A percentile compares a stretch with the other conserved stretches of the same genome.
Evolutionary conservation across 2,113 vertebrate genomes (phyloP).

Genomic region (Lophius piscatorius): DNA sequence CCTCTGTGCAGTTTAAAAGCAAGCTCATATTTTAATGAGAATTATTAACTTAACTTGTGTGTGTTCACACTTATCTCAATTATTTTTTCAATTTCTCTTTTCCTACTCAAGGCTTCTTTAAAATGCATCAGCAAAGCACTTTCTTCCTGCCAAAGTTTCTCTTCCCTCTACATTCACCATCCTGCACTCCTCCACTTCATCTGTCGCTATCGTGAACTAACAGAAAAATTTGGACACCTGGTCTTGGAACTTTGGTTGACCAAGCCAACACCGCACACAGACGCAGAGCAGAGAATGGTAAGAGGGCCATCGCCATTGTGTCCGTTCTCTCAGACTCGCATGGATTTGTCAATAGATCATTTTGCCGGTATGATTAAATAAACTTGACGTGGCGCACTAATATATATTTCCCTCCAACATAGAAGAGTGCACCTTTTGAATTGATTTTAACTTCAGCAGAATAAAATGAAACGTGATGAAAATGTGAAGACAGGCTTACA

Average conservation of each 20-base stretch:
- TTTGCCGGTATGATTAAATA: background rate
- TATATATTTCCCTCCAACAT: background rate
- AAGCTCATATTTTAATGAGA: too few relatives aligned
- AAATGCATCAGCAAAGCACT: constrained; percentile 81
- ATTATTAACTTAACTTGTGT: constrained; percentile 6
- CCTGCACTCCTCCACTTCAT: constrained; percentile 86
- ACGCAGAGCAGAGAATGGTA: constrained; percentile 8
- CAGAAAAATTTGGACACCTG: constrained; percentile 82
- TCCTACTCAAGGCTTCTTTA: constrained; percentile 74
- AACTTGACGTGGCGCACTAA: background rate
- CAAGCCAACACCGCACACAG: constrained; percentile 54
- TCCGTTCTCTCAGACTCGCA: background rate
- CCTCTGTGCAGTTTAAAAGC: background rate
- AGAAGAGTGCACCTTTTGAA: background rate
- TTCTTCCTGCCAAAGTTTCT: constrained; percentile 77
- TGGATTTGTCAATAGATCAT: background rate
- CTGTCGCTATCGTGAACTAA: constrained; percentile 84
- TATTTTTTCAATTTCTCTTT: constrained; percentile 20
- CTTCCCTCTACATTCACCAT: constrained; percentile 85
- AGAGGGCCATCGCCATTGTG: background rate
- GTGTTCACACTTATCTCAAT: background rate
- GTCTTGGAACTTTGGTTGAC: constrained; percentile 88
- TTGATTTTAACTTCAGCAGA: constrained; percentile 7
- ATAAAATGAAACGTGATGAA: background rate
- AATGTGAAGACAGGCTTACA: constrained; percentile 23